Conservation (phyloP, 2,888 invertebrate species). For the Rhamphomyia laevipes region DNA sequence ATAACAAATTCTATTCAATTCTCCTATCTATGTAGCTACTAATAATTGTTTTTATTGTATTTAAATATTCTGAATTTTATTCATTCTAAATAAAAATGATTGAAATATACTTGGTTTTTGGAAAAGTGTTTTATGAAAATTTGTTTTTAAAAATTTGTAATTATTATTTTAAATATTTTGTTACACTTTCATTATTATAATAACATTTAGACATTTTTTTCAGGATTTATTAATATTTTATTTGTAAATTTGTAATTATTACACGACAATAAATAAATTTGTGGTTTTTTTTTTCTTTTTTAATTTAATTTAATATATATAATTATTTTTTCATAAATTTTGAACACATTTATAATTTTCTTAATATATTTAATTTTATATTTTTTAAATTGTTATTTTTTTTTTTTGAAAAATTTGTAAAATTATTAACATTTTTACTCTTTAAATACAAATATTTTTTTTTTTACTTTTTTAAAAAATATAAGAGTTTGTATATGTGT, state of each 20-base stretch:
- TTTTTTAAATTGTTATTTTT: constrained; percentile 9
- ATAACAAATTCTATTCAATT: no score
- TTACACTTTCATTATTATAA: background rate
- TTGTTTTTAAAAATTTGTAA: no score
- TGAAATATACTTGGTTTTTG: background rate
- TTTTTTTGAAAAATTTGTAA: constrained; percentile 2
- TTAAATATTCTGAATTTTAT: constrained; percentile 1
- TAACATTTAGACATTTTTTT: no score
- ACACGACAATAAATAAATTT: constrained; percentile 4
- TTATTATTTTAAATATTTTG: background rate
- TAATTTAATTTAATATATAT: constrained; percentile 3
- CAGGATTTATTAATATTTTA: background rate
- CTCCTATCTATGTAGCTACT: no score
- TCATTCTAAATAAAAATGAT: background rate
- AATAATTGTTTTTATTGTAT: no score
- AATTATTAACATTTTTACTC: background rate
- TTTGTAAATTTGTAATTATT: constrained; percentile 2
- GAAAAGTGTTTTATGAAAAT: no score
- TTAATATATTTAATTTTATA: constrained; percentile 5
- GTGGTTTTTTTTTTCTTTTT: constrained; percentile 3
- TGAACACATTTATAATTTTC: constrained; percentile 3
- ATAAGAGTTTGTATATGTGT: no score
- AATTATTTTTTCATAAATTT: constrained; percentile 3
- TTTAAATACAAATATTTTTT: background rate
- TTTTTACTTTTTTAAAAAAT: background rate